phyloP scores from a whole-genome alignment of 2,888 invertebrate genomes.

The Melinaea marsaeus region DNA sequence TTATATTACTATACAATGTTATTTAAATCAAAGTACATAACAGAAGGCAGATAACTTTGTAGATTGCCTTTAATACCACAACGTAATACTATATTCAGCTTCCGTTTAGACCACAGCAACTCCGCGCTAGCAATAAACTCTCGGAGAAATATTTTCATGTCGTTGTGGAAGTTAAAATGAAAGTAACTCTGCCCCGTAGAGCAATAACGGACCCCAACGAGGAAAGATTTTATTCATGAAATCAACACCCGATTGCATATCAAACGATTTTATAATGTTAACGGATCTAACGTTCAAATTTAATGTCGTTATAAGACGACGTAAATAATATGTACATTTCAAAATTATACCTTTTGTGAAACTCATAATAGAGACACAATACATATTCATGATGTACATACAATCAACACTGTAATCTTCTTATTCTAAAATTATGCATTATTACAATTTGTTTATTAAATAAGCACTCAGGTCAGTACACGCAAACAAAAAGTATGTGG shows the following conservation, averaged over 20 bases:
- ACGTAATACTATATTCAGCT: conserved; percentile 43
- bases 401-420: conserved; percentile 25
- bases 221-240: conserved; percentile 71
- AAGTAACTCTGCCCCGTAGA: conserved; percentile 71
- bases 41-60: conserved; percentile 12
- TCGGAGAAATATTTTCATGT: conserved; percentile 75
- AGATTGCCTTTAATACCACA: conserved; percentile 42
- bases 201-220: conserved; percentile 58
- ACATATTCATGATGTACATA: conserved; percentile 24
- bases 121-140: conserved; percentile 70
- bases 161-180: conserved; percentile 76
- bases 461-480: neutral
- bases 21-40: neutral
- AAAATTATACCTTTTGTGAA: conserved; percentile 28
- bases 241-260: conserved; percentile 52
- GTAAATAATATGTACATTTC: conserved; percentile 32
- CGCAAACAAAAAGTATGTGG: neutral
- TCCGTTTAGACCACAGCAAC: conserved; percentile 51
- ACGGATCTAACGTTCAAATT: conserved; percentile 33
- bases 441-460: conserved; percentile 21
- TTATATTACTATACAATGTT: too few relatives aligned
- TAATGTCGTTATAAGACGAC: conserved; percentile 32
- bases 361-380: conserved; percentile 20
- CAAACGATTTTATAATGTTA: conserved; percentile 49
- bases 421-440: conserved; percentile 19